Evolutionary conservation across 1,140 invertebrate genomes (phyloP), one percentile per base, ranked within the genome.

Genomic region (Anastrepha obliqua): DNA sequence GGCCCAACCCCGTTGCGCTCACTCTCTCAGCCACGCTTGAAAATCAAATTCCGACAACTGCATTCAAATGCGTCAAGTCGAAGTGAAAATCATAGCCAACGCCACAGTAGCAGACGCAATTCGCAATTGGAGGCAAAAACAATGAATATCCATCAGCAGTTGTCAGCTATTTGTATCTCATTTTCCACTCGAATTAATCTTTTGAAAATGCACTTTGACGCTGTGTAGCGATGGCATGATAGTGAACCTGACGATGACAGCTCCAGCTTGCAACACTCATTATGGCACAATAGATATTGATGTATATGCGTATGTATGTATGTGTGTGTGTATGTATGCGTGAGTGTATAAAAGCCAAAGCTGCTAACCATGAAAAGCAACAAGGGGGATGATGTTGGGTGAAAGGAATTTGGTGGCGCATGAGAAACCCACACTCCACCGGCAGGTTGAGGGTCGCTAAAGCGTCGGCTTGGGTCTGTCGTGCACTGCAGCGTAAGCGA

Each of bases 91-190:
- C 74, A 81, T 81, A 29, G 74, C 9, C 74, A 47, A 29, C n/a
- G 74, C 17, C 44, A 42, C 64, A 86, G 60, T 47, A 17, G 59
- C 62, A 51, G 60, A 62, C 86, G n/a, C 70, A 78, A 20, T 70
- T 70, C 86, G n/a, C 70, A 78, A 20, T 70, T 70, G 55, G 4
- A 29, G 85, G 62, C 74, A 60, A 74, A 85, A 88, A 88, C 87
- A 88, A 86, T 88, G 86, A 88, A 88, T 88, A 86, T 86, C 85
- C 87, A 88, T 86, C 87, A 88, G 74, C 47, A 86, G 85, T 88
- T 88, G 87, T 88, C 87, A 88, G 87, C 87, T 88, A 88, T 88
- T 88, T 88, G 87, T 88, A 88, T 88, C 87, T 88, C 87, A 88
- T 88, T 88, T 88, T 88, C 87, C 87, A 88, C 87, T 88, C 85